Base-by-base conservation (phyloP, 2,113 vertebrate species). In the Epinephelus moara region DNA sequence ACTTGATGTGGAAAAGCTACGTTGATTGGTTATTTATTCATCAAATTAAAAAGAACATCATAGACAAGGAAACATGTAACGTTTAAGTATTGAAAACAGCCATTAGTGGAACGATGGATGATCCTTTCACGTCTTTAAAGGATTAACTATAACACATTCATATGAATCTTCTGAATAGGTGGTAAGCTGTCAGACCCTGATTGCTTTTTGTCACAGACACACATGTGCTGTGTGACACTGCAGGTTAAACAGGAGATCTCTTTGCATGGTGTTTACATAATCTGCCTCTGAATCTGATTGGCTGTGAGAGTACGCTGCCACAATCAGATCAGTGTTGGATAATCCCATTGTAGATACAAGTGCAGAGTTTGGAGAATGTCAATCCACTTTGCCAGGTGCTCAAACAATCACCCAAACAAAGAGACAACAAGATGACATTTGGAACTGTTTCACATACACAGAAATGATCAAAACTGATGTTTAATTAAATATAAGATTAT, bases 291-390 rank as follows among this genome's bases (percentile, higher is more conserved):
- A 87, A 81, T 87, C 62, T 86, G 15, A 80, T 60, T 25, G 15
- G 9, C 7, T 67, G 27, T 70, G 15, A 74, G 21, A 45, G 57
- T 12, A 23, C 47, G 21, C 60, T 55, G 25, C 19, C 27, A 57
- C 55, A 78, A 70, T 4, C 59, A 33, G 40, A 70, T 4, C 59
- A 33, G 40, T 13, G 53, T 49, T 70, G 66, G 75, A 75, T 80
- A 85, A 89, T 84, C 50, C 53, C 75, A 71, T 53, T 79, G 78
- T 30, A 78, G 42, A 63, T 71, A 67, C 63, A 27, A 88, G 74
- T 64, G 70, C 23, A 70, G 37, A 63, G 64, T 69, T 88, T 76
- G 63, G 76, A 83, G 63, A 88, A 90, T 88, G 84, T 74, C 88
- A 81, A 15, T 63, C 78, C 81, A 70, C 77, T 84, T 66, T 68